Evolutionary conservation across 1,140 invertebrate genomes (phyloP), one percentile per base, ranked within the genome.

Genomic region (Aphidius ervi): DNA sequence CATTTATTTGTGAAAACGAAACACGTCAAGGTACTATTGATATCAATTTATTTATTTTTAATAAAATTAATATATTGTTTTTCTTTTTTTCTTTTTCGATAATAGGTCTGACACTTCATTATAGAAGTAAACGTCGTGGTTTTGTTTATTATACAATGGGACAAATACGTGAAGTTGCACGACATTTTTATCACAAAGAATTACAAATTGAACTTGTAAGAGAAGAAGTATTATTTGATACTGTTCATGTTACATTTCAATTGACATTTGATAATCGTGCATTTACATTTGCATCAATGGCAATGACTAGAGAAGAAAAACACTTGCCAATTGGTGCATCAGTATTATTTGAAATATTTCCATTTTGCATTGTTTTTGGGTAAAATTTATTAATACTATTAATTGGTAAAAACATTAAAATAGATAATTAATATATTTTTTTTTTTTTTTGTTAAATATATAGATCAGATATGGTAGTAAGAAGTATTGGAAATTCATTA

Each of bases 61-160:
- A 56, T 16, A 23, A 10, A 53, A 58, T 55, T 53, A 23, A 49
- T 49, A 31, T 42, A 43, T 46, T 48, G 20, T 42, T 40, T 16
- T 42, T 64, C 49, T 40, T 49, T 57, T n/a, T 7, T 56, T 31
- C 7, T 0, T 49, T 55, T 43, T 40, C n/a, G 16, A 16, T 2
- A 46, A 65, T 52, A 80, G 95, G 96, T 4, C 81, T 98, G 48
- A 94, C 93, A 1, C 82, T 98, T 45, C 95, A 98, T 79, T 97
- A 97, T 74, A 83, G 95, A 49, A 96, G 93, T 61, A 96, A 95
- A 78, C 78, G 95, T 59, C 83, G 91, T 55, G 95, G 95, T 0
- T 98, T 95, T 74, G 88, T 97, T 3, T 94, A 95, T 76, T 99
- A 98, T 71, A 95, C 95, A 1, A 97, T 96, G 88, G 96, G 96